phyloP scores from a whole-genome alignment of 2,888 invertebrate species.

The Sialis fuliginosa region DNA sequence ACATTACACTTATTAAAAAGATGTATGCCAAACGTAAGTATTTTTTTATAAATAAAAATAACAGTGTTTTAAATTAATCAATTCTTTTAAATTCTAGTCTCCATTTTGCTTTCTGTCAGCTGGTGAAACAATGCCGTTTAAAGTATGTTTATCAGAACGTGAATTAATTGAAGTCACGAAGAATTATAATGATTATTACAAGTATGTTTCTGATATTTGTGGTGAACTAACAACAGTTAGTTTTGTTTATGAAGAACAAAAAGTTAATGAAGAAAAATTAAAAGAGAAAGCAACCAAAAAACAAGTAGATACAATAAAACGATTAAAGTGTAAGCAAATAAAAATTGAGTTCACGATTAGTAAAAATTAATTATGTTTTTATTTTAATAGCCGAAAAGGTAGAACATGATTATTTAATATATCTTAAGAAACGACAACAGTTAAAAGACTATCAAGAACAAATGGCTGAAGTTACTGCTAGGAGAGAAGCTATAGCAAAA shows the following conservation, averaged over 20 bases:
- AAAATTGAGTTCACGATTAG: not conserved
- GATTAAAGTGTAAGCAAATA: not conserved
- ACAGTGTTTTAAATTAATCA: conserved; percentile 1
- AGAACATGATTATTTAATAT: not conserved
- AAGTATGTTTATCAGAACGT: conserved; percentile 32
- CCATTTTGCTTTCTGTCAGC: conserved; percentile 33
- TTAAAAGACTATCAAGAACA: conserved; percentile 1
- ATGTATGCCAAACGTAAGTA: conserved; percentile 48
- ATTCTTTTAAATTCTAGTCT: conserved; percentile 22
- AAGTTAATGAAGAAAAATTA: not conserved
- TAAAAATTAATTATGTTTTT: not conserved
- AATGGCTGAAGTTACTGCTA: not conserved
- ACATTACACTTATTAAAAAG: conserved; percentile 50
- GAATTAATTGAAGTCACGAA: conserved; percentile 24
- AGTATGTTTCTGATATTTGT: not conserved
- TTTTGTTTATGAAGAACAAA: not conserved
- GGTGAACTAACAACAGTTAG: not conserved
- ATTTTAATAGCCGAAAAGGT: not conserved
- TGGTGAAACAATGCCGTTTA: conserved; percentile 32
- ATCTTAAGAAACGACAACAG: not conserved
- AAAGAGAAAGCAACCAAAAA: not conserved
- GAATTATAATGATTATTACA: not conserved
- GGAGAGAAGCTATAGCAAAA: not conserved
- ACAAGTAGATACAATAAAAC: not conserved
- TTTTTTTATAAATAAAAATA: conserved; percentile 1